Conservation (phyloP, 1,140 invertebrate genomes). For the Laupala kohalensis region DNA sequence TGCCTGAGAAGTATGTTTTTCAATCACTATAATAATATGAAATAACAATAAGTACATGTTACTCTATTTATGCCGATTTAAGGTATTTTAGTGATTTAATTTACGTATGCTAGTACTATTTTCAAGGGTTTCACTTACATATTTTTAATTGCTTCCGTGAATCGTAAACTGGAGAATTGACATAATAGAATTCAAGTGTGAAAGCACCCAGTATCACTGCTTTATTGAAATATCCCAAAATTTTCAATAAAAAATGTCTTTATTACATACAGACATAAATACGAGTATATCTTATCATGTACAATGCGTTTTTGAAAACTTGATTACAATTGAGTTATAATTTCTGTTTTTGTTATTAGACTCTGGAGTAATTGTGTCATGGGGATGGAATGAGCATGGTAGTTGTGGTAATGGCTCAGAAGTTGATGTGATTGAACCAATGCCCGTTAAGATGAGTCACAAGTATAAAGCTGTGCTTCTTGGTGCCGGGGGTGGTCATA, state of each 20-base stretch:
- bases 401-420: slow-evolving; percentile 62
- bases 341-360: slow-evolving; percentile 28
- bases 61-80: too few species aligned
- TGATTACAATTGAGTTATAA: neutral
- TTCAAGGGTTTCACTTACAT: too few species aligned
- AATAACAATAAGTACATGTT: too few species aligned
- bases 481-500: slow-evolving; percentile 39
- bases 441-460: slow-evolving; percentile 24
- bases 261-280: neutral
- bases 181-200: too few species aligned
- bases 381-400: slow-evolving; percentile 87
- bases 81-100: too few species aligned
- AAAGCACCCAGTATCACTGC: neutral
- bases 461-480: slow-evolving; percentile 25
- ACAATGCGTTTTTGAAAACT: neutral
- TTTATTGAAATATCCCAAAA: neutral
- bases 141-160: too few species aligned
- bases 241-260: neutral
- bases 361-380: slow-evolving; percentile 48
- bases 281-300: neutral
- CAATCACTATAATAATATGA: too few species aligned
- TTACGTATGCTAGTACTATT: too few species aligned
- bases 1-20: too few species aligned
- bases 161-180: too few species aligned
- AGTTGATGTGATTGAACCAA: slow-evolving; percentile 40